These are phyloP conservation scores for Zosterops hypoxanthus DNA, from an alignment of 2,113 vertebrate species.

Conservation along the genomic window DNA sequence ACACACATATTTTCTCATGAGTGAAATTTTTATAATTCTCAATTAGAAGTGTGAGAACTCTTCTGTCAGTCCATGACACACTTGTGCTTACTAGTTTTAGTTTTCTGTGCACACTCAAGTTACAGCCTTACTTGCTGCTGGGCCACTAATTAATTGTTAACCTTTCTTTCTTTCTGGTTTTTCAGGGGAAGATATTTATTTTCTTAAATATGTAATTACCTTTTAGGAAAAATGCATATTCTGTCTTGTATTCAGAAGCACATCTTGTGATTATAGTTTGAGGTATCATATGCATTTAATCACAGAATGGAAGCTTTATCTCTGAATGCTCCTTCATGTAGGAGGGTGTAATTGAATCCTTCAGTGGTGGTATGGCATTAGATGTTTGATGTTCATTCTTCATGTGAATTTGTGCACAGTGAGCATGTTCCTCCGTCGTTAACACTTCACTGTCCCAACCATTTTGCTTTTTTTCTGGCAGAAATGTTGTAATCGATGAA, in stretches of 20 bases:
- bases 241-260: constrained; percentile 4
- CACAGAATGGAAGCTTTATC: constrained; percentile 10
- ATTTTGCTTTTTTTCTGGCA: neutral
- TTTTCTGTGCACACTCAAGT: neutral
- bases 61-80: neutral
- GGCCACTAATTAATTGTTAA: neutral
- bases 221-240: constrained; percentile 5
- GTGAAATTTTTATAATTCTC: neutral
- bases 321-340: neutral
- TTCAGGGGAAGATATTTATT: constrained; percentile 28
- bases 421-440: neutral
- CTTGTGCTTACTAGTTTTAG: neutral
- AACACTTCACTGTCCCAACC: neutral
- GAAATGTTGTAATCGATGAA: neutral
- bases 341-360: constrained; percentile 10
- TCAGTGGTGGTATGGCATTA: neutral
- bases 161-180: constrained; percentile 12
- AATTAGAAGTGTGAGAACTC: neutral
- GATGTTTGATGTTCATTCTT: neutral
- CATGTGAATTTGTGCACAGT: neutral
- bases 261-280: constrained; percentile 7
- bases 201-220: neutral
- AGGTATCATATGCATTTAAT: constrained; percentile 3
- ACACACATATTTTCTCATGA: neutral
- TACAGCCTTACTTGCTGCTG: neutral